Conservation (phyloP, 2,888 invertebrate species). For the Didymodactylos carnosus region DNA sequence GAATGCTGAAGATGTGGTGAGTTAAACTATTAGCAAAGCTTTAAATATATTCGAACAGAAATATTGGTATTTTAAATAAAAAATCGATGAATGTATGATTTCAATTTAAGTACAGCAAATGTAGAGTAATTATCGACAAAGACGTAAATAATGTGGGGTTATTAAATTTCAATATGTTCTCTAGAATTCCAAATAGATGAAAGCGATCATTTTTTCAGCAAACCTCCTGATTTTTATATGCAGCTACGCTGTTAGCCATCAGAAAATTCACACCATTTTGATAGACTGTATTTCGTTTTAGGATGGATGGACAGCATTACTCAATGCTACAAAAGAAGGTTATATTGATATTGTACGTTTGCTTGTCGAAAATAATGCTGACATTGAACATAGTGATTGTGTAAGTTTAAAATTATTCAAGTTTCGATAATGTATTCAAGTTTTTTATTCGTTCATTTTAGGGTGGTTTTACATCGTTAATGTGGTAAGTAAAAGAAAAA, state of each 20-base stretch:
- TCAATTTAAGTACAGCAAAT: too few species aligned
- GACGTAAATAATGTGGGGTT: too few species aligned
- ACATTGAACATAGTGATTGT: conserved; percentile 29
- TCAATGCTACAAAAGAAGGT: conserved; percentile 28
- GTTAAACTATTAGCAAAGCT: too few species aligned
- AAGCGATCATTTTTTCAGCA: too few species aligned
- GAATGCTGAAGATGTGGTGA: conserved; percentile 66
- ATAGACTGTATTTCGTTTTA: conserved; percentile 17
- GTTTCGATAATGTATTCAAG: background rate
- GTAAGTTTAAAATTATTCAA: conserved; percentile 18
- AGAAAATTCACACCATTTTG: too few species aligned
- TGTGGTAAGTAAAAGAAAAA: conserved; percentile 52
- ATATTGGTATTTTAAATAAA: too few species aligned
- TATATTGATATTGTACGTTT: conserved; percentile 25
- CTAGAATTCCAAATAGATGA: too few species aligned
- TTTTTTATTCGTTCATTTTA: conserved; percentile 27
- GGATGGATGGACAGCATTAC: conserved; percentile 30
- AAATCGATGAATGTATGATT: background rate
- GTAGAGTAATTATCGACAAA: too few species aligned
- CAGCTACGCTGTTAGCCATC: background rate
- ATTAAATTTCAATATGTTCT: too few species aligned
- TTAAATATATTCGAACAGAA: too few species aligned
- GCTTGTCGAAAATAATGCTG: conserved; percentile 24
- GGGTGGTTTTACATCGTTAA: conserved; percentile 88
- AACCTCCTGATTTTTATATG: too few species aligned